Conservation (phyloP, 2,888 invertebrate genomes). For the Agrochola macilenta region DNA sequence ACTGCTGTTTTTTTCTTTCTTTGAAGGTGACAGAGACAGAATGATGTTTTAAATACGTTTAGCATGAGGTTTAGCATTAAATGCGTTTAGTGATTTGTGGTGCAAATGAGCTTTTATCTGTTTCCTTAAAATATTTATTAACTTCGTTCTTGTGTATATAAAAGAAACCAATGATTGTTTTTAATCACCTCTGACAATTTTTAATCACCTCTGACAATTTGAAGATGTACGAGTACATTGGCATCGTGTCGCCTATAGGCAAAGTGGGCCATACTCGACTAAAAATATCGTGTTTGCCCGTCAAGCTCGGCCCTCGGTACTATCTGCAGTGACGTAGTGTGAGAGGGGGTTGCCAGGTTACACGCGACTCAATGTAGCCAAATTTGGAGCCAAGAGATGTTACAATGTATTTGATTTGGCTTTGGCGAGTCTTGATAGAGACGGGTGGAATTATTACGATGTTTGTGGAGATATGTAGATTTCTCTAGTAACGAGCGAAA, state of each 20-base stretch:
- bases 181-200: not conserved
- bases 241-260: not conserved
- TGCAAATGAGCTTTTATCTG: not conserved
- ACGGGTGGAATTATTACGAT: too few relatives aligned
- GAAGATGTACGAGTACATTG: not conserved
- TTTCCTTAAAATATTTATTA: not conserved
- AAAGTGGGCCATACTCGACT: not conserved
- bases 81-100: too few relatives aligned
- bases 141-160: too few relatives aligned
- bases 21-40: not conserved
- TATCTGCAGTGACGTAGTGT: conserved; percentile 52
- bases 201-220: not conserved
- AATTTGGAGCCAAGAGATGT: conserved; percentile 12
- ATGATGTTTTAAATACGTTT: not conserved
- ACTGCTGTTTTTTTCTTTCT: too few relatives aligned
- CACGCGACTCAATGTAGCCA: conserved; percentile 14
- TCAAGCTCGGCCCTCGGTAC: conserved; percentile 31
- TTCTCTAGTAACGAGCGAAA: not conserved
- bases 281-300: conserved; percentile 50
- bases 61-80: too few relatives aligned
- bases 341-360: conserved; percentile 39
- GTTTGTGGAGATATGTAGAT: not conserved
- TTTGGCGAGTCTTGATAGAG: conserved; percentile 4
- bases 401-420: conserved; percentile 38
- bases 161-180: not conserved